These are phyloP conservation scores for Leptinotarsa lineolata DNA, from an alignment of 1,140 invertebrate species.

Conservation along the genomic window DNA sequence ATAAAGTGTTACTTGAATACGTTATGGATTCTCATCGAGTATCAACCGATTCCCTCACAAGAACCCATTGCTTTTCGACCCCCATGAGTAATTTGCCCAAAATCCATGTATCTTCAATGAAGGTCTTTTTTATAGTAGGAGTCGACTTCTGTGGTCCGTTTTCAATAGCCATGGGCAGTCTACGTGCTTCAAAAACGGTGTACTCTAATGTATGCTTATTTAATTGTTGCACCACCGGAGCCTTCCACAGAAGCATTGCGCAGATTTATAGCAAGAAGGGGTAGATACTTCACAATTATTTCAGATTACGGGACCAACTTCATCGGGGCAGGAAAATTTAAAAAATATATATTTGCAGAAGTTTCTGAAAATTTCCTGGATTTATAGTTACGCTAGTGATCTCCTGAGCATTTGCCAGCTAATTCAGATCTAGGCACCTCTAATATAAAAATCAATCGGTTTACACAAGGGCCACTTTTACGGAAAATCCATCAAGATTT, in stretches of 20 bases:
- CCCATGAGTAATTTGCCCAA: constrained; percentile 38
- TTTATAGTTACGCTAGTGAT: constrained; percentile 30
- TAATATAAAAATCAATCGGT: not conserved
- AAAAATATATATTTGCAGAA: not conserved
- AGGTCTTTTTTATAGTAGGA: constrained; percentile 44
- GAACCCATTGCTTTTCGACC: constrained; percentile 15
- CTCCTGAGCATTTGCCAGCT: constrained; percentile 19
- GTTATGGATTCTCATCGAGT: too few relatives aligned
- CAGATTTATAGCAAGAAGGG: constrained; percentile 50
- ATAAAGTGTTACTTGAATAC: too few relatives aligned
- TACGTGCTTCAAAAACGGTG: constrained; percentile 32
- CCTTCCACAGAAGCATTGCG: constrained; percentile 50
- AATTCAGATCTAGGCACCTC: not conserved
- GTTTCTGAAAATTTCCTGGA: constrained; percentile 41
- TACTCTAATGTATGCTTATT: constrained; percentile 55
- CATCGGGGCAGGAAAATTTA: constrained; percentile 37
- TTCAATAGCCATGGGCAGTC: constrained; percentile 26
- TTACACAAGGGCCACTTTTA: not conserved
- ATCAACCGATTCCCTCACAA: not conserved
- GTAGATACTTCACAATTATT: constrained; percentile 43
- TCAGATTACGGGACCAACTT: constrained; percentile 56
- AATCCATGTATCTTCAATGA: constrained; percentile 35
- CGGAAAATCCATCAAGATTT: constrained; percentile 19
- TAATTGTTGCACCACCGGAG: constrained; percentile 47
- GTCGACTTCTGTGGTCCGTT: constrained; percentile 52